These are phyloP conservation scores for Caenorhabditis sp. DNA, from an alignment of 2,888 invertebrate genomes.

Conservation along the genomic window DNA sequence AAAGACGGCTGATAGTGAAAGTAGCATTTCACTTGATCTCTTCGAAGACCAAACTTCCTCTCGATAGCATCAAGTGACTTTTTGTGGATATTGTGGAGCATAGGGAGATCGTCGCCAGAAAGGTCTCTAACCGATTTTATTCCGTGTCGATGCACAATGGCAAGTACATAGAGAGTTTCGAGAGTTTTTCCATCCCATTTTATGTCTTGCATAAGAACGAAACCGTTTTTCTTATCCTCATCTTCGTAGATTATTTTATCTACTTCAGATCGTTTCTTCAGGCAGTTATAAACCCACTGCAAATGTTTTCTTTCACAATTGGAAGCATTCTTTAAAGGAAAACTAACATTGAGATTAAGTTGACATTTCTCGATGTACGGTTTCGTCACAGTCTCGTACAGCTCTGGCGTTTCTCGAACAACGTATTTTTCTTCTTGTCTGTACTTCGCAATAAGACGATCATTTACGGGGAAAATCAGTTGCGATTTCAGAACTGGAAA, in stretches of 20 bases:
- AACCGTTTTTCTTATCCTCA: slow-evolving; percentile 86
- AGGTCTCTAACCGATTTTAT: slow-evolving; percentile 86
- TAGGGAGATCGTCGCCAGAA: slow-evolving; percentile 82
- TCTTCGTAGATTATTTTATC: slow-evolving; percentile 91
- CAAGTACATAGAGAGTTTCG: slow-evolving; percentile 89
- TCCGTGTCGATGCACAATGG: slow-evolving; percentile 85
- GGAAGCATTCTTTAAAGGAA: not conserved
- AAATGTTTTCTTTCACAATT: slow-evolving; percentile 78
- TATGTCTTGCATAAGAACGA: slow-evolving; percentile 91
- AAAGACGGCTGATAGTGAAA: slow-evolving; percentile 88
- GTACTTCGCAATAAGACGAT: slow-evolving; percentile 92
- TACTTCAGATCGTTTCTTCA: slow-evolving; percentile 91
- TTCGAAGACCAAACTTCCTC: slow-evolving; percentile 86
- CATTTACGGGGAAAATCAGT: slow-evolving; percentile 93
- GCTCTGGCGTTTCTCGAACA: slow-evolving; percentile 88
- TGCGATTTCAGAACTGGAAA: slow-evolving; percentile 88
- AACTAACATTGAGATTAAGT: slow-evolving; percentile 66
- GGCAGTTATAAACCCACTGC: slow-evolving; percentile 96
- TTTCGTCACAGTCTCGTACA: slow-evolving; percentile 87
- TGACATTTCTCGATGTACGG: slow-evolving; percentile 85
- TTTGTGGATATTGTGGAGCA: slow-evolving; percentile 88
- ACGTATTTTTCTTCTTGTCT: slow-evolving; percentile 86
- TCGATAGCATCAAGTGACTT: slow-evolving; percentile 87
- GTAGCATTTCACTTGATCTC: slow-evolving; percentile 82
- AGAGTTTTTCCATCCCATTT: slow-evolving; percentile 91